A percentile compares a stretch with the other conserved stretches of the same genome.
These are phyloP conservation scores for Acestrorhynchus altus DNA, from an alignment of 2,797 vertebrate genomes.

Conservation along the genomic window DNA sequence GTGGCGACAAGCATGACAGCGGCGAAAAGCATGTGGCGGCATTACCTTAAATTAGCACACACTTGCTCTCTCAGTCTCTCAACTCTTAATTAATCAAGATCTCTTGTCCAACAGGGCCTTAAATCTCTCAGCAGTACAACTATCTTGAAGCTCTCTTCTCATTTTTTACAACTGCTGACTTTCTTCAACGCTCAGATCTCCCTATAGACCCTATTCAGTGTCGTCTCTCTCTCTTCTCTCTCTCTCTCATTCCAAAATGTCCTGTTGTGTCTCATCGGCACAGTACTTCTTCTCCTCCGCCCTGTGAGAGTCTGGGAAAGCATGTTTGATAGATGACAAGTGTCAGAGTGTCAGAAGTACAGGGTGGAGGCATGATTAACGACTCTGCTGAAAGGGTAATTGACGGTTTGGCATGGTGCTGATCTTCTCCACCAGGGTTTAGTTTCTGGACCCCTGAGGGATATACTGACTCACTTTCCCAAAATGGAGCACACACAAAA, in stretches of 20 bases:
- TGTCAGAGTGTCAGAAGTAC: slow-evolving; percentile 96
- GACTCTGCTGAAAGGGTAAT: slow-evolving; percentile 98
- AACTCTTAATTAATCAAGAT: slow-evolving; percentile 71
- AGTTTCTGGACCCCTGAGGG: slow-evolving; percentile 92
- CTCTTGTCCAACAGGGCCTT: slow-evolving; percentile 54
- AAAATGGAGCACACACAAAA: slow-evolving; percentile 72
- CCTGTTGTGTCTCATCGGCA: slow-evolving; percentile 30
- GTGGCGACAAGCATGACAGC: neutral
- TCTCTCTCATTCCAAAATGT: slow-evolving; percentile 59
- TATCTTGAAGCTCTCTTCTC: slow-evolving; percentile 31
- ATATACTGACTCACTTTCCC: slow-evolving; percentile 74
- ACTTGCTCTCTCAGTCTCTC: slow-evolving; percentile 44
- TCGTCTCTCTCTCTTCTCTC: slow-evolving; percentile 28
- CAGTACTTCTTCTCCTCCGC: slow-evolving; percentile 61
- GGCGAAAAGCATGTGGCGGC: neutral
- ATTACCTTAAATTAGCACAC: slow-evolving; percentile 51
- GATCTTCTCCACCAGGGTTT: slow-evolving; percentile 94
- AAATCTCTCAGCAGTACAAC: slow-evolving; percentile 63
- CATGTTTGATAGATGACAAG: slow-evolving; percentile 98
- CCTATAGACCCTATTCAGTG: slow-evolving; percentile 17
- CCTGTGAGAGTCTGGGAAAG: slow-evolving; percentile 84
- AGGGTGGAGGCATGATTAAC: slow-evolving; percentile 99
- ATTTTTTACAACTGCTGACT: slow-evolving; percentile 54
- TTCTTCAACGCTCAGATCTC: slow-evolving; percentile 50
- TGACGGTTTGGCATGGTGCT: slow-evolving; percentile 93